Base-by-base conservation (phyloP, 1,140 invertebrate species). In the Hirudo medicinalis region DNA sequence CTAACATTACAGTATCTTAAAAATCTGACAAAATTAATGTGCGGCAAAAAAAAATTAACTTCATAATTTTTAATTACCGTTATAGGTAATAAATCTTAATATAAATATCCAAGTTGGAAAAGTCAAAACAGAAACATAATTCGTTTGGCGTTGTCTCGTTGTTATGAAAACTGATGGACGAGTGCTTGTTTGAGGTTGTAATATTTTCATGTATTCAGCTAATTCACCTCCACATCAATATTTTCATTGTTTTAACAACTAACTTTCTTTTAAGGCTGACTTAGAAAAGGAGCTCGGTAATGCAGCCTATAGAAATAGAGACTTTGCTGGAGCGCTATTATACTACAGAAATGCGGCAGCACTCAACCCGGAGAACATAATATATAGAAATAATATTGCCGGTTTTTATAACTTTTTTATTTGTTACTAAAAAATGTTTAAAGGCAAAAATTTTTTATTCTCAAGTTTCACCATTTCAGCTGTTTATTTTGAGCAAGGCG, bases 401-500 rank as follows among this genome's bases (percentile, higher is more conserved):
- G 87, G 86, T 88, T 15, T 49, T 11, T 69, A 27, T 32, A 1
- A 32, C 2, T 69, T 32, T 40, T 32, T 69, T 25, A n/a, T 22
- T 69, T 69, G 13, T 20, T 32, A 36, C 2, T 32, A 69, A 22
- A 69, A 69, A 40, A 49, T 69, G 5, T 32, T 49, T 69, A 22
- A 40, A 32, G 1, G 40, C 11, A 11, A 68, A 4, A 5, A 29
- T 8, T 5, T 0, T 32, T 69, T 49, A n/a, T 36, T 67, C 2
- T 5, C 11, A 32, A 69, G 25, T 22, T 32, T 32, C 11, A 27
- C n/a, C 9, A 1, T 69, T 84, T 72, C 79, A 86, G 94, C 94
- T 32, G 94, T 97, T 25, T 90, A 90, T 82, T 97, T 96, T 85
- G 96, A 99, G 84, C 89, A 93, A 79, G 93, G 92, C 77, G 88